Base-by-base conservation (phyloP, 2,888 invertebrate genomes). In the Camptogramma bilineatum region DNA sequence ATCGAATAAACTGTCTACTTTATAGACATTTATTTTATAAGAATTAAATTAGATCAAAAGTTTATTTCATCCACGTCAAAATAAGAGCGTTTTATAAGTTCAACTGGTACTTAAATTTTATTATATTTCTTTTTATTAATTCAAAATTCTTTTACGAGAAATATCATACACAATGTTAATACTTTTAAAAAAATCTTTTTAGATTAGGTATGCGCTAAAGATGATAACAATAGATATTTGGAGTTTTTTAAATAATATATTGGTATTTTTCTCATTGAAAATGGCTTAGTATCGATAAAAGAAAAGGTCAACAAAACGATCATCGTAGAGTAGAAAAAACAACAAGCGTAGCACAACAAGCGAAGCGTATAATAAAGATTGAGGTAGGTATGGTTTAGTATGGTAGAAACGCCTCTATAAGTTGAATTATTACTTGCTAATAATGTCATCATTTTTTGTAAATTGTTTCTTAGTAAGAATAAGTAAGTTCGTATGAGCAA, bases 101-200 rank as follows among this genome's bases (percentile, higher is more conserved):
- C 70, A 66, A 62, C 58, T 57, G 62, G 46, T 53, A 50, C 70
- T 77, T 76, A 76, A 78, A 79, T 65, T 52, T 73, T 73, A 76
- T 72, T 3, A 8, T 58, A 63, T 60, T 74, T 66, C 71, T 77
- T 76, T 71, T 55, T 58, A 72, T 72, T 66, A 16, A 1, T 17
- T 17, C 5, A 13, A 17, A 44, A 17, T 44, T 8, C 7, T 44
- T 42, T 16, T n/a, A 34, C 67, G 60, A 56, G 17, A 73, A 77
- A 80, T 76, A 71, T 77, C 76, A 74, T 74, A 78, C 76, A 73
- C 56, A 68, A 66, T 28, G 75, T 75, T 75, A 75, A 74, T 68
- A 66, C 62, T 44, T 56, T 52, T 50, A 7, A 39, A 9, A 48
- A 44, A 10, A 2, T 21, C 28, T 24, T 21, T 31, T 47, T 42